These are phyloP conservation scores for Cephus pygmeus DNA, from an alignment of 2,888 invertebrate species.

Conservation along the genomic window DNA sequence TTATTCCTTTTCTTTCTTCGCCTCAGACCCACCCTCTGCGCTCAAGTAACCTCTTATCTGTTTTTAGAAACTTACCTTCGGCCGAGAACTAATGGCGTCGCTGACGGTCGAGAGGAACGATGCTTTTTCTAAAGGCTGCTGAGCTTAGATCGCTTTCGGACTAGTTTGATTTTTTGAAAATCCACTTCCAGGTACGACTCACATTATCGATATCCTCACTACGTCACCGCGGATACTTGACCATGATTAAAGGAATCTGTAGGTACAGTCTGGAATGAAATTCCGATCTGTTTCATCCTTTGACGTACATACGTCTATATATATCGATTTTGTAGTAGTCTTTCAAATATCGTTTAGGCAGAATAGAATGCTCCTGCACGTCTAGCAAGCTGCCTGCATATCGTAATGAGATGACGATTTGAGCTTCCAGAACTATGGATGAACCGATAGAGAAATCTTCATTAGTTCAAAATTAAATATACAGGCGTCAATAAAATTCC, in stretches of 20 bases:
- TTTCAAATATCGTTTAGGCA: neutral
- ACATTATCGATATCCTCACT: neutral
- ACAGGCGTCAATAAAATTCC: neutral
- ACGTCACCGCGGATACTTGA: neutral
- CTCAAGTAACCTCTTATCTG: slow-evolving; percentile 14
- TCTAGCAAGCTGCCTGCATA: neutral
- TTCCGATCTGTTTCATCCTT: neutral
- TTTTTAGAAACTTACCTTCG: neutral
- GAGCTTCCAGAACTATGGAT: neutral
- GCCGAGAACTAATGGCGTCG: neutral
- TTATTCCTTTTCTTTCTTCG: slow-evolving; percentile 25
- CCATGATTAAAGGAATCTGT: neutral
- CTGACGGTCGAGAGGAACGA: neutral
- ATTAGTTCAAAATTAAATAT: neutral
- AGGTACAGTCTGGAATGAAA: neutral
- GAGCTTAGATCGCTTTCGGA: neutral
- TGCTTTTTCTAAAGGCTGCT: neutral
- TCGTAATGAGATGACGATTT: no score
- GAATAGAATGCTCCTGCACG: neutral
- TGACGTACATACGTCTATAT: neutral
- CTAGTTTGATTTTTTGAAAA: neutral
- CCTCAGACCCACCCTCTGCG: slow-evolving; percentile 5
- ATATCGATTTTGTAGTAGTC: neutral
- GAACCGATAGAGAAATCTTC: neutral
- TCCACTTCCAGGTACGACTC: neutral